Evolutionary conservation across 2,113 vertebrate species (phyloP), one percentile per base, ranked within the genome.

Genomic region (Nyctibius bracteatus): DNA sequence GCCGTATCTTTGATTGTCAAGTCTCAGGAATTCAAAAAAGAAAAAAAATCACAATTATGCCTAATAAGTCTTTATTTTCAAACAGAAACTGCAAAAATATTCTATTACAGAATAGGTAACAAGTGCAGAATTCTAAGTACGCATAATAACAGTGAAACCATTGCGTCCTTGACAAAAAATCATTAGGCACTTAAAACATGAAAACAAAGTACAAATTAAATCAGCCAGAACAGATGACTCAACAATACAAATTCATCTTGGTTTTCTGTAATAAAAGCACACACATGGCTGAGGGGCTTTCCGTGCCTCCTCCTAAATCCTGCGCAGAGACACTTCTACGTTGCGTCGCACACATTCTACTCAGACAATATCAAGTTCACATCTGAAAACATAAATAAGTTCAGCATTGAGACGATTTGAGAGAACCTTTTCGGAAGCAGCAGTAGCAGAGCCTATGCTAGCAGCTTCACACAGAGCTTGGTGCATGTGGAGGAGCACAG

Each of bases 41-140:
- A 47, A 71, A 86, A 84, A 22, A 44, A 12, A n/a, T 8, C 68
- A 96, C 58, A 31, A 55, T 90, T 97, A 94, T 73, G 94, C 35
- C 65, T 90, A 95, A 30, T 84, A 96, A 81, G 49, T 85, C 61
- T 96, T 95, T 96, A 96, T 96, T 96, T 96, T 71, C 84, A 96
- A 96, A 96, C 94, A 96, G 86, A 96, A 96, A 97, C 54, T 93
- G 89, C 95, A 97, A 97, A 97, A 97, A 96, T 97, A 97, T 83
- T 97, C 83, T 95, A 96, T 86, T 95, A 97, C 96, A 95, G 92
- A 95, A 94, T 89, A 96, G 47, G 91, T 90, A 94, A 90, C 85
- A 88, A 93, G 94, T 93, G 93, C 95, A 92, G 88, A 95, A 90
- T 86, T 89, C 81, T 94, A 95, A 83, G 58, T 88, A 94, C 23